Base-by-base conservation (phyloP, 2,888 invertebrate genomes). In the Gryllus longicercus region DNA sequence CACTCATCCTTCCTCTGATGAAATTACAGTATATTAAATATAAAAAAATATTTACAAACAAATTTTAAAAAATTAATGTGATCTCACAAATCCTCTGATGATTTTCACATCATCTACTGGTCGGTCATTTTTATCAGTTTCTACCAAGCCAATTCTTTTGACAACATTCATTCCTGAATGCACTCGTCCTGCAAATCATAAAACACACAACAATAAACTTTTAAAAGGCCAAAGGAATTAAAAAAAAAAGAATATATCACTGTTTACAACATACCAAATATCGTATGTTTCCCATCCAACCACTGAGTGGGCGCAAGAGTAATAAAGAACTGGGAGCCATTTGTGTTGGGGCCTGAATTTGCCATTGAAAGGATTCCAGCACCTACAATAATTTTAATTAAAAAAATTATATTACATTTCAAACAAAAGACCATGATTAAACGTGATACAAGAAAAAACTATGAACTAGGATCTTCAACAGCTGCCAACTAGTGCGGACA, bases 251-350 rank as follows among this genome's bases (percentile, higher is more conserved):
- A n/a, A 51, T n/a, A 78, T 51, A 51, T 23, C 18, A 49, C 18
- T n/a, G 23, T 80, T 77, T 74, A 74, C 2, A 75, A 81, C 83
- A 84, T 85, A 84, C 96, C 99, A 88, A 99, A 99, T 86, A 99
- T 97, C 2, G 98, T 91, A 87, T 99, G 99, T 87, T 98, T 98
- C 16, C 96, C 95, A 89, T 99, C 99, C 74, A 99, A 89, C 97
- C 99, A 99, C 85, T 98, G 98, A 0, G 98, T 96, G 1, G 99
- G 98, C 0, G 95, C 97, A 82, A 99, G 88, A 0, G 98, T 98
- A 78, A 99, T 96, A 85, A 99, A 99, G 89, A 99, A 99, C 87
- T 99, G 99, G 51, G 97, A 98, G 3, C 98, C 98, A 87, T 99
- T 99, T 11, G 96, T 94, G 85, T 99, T 92, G 0, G 98, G 97